These are phyloP conservation scores for Oxyscelio sp. DNA, from an alignment of 2,888 invertebrate species.

Conservation along the genomic window DNA sequence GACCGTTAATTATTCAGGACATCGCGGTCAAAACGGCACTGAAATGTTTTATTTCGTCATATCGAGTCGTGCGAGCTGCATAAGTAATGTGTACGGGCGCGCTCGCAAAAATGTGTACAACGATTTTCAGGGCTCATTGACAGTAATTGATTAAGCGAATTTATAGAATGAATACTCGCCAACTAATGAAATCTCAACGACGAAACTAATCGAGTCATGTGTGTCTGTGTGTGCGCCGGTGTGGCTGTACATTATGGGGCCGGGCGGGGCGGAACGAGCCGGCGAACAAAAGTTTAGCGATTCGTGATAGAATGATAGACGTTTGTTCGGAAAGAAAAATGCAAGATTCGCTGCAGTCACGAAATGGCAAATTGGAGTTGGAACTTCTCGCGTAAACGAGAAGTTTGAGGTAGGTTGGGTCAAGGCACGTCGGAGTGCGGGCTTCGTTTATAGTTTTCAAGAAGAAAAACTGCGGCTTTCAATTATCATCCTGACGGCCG, in stretches of 20 bases:
- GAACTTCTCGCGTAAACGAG: conserved; percentile 84
- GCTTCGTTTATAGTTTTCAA: conserved; percentile 59
- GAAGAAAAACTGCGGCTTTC: conserved; percentile 65
- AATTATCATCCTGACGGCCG: conserved; percentile 43
- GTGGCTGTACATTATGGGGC: conserved; percentile 51
- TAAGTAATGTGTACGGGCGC: conserved; percentile 24
- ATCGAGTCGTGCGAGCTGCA: conserved; percentile 24
- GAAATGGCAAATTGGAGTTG: conserved; percentile 89
- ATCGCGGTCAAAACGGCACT: conserved; percentile 41
- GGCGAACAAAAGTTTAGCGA: conserved; percentile 86
- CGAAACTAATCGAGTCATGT: conserved; percentile 72
- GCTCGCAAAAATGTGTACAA: conserved; percentile 29
- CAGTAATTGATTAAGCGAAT: conserved; percentile 69
- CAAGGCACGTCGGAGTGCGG: conserved; percentile 80
- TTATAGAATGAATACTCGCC: conserved; percentile 63
- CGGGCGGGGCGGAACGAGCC: conserved; percentile 78
- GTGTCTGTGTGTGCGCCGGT: too few relatives aligned
- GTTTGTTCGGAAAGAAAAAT: conserved; percentile 89
- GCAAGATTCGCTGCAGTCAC: conserved; percentile 89
- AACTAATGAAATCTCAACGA: conserved; percentile 74
- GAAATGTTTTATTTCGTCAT: conserved; percentile 61
- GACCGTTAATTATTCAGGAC: conserved; percentile 62
- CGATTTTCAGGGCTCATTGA: conserved; percentile 39
- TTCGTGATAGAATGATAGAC: conserved; percentile 89
- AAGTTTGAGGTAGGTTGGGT: conserved; percentile 87